Evolutionary conservation across 2,888 invertebrate genomes (phyloP).

Genomic region (Agrotis clavis): DNA sequence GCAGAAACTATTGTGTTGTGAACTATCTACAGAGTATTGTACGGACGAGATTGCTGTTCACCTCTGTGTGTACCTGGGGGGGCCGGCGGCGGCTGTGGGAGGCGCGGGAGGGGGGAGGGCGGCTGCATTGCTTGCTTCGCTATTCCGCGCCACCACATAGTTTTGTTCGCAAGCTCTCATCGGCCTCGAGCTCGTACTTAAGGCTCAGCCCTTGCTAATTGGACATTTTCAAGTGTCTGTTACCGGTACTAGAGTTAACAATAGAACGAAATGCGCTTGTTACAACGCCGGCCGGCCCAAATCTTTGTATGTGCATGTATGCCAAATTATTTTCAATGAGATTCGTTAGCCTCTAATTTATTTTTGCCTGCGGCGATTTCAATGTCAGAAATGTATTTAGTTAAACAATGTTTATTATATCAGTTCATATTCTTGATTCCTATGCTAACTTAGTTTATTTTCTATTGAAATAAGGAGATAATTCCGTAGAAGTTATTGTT

Average conservation of each 20-base stretch:
- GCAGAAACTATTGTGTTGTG: slow-evolving; percentile 76
- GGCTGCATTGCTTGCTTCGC: slow-evolving; percentile 80
- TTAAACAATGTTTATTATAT: slow-evolving; percentile 42
- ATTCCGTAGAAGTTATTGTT: slow-evolving; percentile 1
- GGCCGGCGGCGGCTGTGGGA: slow-evolving; percentile 62
- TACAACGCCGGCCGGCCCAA: slow-evolving; percentile 57
- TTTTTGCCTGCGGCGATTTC: slow-evolving; percentile 49
- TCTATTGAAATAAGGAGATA: slow-evolving; percentile 21
- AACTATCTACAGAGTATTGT: slow-evolving; percentile 77
- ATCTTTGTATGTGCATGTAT: slow-evolving; percentile 58
- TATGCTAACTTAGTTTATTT: slow-evolving; percentile 30
- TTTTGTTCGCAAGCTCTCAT: slow-evolving; percentile 87
- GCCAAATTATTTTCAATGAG: slow-evolving; percentile 62
- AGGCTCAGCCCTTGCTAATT: slow-evolving; percentile 83
- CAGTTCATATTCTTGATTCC: neutral
- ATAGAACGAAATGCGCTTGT: slow-evolving; percentile 66
- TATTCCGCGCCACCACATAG: slow-evolving; percentile 84
- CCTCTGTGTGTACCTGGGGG: slow-evolving; percentile 79
- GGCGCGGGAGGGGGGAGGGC: slow-evolving; percentile 61
- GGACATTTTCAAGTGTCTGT: slow-evolving; percentile 79
- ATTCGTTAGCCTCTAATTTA: slow-evolving; percentile 61
- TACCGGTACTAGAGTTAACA: slow-evolving; percentile 73
- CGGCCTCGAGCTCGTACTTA: slow-evolving; percentile 82
- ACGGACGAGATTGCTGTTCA: slow-evolving; percentile 84
- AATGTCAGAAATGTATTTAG: slow-evolving; percentile 51